These are phyloP conservation scores for Pituophis catenifer DNA, from an alignment of 2,113 vertebrate genomes.

Conservation along the genomic window DNA sequence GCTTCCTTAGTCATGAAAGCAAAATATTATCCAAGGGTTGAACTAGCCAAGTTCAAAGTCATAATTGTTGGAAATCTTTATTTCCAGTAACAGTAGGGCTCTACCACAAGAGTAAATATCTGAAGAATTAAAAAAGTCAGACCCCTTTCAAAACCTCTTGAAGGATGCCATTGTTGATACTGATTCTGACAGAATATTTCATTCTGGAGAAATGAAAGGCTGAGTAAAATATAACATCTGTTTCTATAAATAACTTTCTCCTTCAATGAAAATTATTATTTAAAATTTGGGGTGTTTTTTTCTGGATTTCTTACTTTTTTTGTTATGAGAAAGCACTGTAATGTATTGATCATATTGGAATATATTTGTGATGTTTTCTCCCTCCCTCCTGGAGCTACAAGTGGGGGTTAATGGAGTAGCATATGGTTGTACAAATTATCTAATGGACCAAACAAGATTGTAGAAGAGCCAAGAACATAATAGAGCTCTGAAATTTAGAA, in stretches of 20 bases:
- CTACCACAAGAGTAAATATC: slow-evolving; percentile 58
- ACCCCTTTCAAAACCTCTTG: slow-evolving; percentile 43
- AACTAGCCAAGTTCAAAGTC: slow-evolving; percentile 20
- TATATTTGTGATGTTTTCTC: slow-evolving; percentile 50
- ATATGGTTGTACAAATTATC: slow-evolving; percentile 48
- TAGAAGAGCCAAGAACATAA: slow-evolving; percentile 49
- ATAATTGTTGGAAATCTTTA: slow-evolving; percentile 48
- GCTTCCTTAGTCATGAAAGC: slow-evolving; percentile 6
- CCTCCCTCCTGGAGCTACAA: neutral
- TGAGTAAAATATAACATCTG: slow-evolving; percentile 15
- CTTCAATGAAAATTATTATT: slow-evolving; percentile 25
- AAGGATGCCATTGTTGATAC: slow-evolving; percentile 40
- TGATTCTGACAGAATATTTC: slow-evolving; percentile 15
- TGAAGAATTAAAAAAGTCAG: slow-evolving; percentile 23
- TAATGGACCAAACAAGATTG: slow-evolving; percentile 30
- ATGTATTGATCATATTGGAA: slow-evolving; percentile 45
- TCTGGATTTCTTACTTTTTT: slow-evolving; percentile 33
- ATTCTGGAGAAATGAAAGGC: slow-evolving; percentile 10
- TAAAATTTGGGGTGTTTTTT: slow-evolving; percentile 21
- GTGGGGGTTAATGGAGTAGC: slow-evolving; percentile 46
- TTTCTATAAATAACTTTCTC: slow-evolving; percentile 36
- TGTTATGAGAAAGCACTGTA: slow-evolving; percentile 32
- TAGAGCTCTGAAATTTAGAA: neutral
- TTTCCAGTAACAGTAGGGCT: slow-evolving; percentile 54
- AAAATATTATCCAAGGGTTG: slow-evolving; percentile 17